These are phyloP conservation scores for Taurulus bubalis DNA, from an alignment of 2,113 vertebrate species.

Conservation along the genomic window DNA sequence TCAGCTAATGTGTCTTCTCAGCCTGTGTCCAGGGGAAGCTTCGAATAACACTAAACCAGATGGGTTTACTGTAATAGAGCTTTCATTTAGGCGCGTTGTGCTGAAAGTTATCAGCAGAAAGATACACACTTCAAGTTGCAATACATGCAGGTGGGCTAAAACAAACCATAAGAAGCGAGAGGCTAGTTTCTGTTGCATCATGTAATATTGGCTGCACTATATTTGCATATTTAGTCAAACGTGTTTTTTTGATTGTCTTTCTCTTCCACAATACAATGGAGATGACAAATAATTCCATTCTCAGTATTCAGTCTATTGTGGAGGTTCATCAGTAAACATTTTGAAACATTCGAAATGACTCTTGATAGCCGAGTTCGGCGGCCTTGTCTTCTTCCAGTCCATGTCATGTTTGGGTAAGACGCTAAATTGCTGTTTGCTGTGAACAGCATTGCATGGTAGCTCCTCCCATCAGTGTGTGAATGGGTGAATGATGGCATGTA, in stretches of 20 bases:
- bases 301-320: neutral
- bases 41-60: constrained; percentile 6
- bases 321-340: neutral
- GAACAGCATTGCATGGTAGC: no score
- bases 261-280: neutral
- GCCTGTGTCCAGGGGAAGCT: neutral
- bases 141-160: neutral
- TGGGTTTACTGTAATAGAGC: constrained; percentile 10
- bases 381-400: no score
- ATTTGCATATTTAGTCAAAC: neutral
- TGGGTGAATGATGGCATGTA: no score
- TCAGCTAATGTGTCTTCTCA: neutral
- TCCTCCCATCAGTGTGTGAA: no score
- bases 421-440: no score
- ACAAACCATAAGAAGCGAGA: neutral
- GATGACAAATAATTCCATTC: neutral
- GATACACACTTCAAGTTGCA: neutral
- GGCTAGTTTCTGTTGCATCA: neutral
- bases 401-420: no score
- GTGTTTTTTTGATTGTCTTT: neutral
- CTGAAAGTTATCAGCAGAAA: neutral
- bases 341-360: neutral
- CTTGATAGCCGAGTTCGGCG: neutral
- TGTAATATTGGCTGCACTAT: neutral
- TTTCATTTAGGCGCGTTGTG: neutral